Evolutionary conservation across 2,888 invertebrate species (phyloP), one percentile per base, ranked within the genome.

Genomic region (Uloborus plumipes): DNA sequence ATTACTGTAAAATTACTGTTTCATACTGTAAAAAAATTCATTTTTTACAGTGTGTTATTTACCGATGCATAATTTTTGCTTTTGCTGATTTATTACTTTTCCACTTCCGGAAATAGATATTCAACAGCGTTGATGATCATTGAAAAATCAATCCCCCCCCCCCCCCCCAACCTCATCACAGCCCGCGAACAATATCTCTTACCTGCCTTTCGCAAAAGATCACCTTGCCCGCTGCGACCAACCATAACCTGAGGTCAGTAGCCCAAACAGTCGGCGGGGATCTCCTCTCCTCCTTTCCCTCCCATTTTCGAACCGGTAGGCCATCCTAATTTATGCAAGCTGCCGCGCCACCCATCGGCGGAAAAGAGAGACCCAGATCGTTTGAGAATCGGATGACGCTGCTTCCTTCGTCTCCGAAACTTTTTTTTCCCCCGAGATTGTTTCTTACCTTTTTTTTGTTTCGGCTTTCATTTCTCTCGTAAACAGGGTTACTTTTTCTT

Each of bases 191-290:
- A 39, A 39, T 39, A 39, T 39, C 7, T 39, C 39, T 39, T 39
- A 39, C 39, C 39, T 39, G 39, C 7, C 39, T 39, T 39, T 39
- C 39, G 39, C 39, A 39, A 39, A 9, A 39, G 39, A 39, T 39
- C 39, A 39, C 39, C 39, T 39, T 39, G 39, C 39, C 39, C 39
- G 39, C 39, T 39, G 39, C 39, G 39, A 39, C 39, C 39, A 39
- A 39, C 39, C 39, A 39, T 39, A 47, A n/a, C 39, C 65, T 58
- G 58, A 74, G 74, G 74, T 74, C 74, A 74, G 74, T 53, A 66
- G 74, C 74, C 74, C 26, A 65, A 65, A 11, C 58, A 55, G 26
- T 58, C 74, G 16, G 58, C 49, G 58, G 74, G 73, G 73, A 66
- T n/a, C n/a, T n/a, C n/a, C 15, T 58, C 47, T 65, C 47, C 26